A percentile compares a stretch with the other conserved stretches of the same genome.
Conservation (phyloP, 2,113 vertebrate species). For the Rhinoptilus africanus region DNA sequence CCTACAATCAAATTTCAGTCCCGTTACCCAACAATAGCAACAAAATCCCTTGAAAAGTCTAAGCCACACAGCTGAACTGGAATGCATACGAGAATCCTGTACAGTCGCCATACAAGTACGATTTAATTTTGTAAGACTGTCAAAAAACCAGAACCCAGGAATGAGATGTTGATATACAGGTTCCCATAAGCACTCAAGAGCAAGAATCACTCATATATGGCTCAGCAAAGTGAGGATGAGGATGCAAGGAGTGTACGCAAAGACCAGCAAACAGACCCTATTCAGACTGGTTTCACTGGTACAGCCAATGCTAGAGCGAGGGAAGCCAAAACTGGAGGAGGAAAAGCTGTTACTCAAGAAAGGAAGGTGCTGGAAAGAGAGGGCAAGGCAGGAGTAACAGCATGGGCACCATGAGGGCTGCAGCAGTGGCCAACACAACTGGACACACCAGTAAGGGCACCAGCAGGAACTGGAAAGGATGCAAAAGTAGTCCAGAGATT, state of each 20-base stretch:
- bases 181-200: not conserved
- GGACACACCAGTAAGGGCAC: not conserved
- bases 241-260: not conserved
- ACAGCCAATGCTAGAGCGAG: accelerated
- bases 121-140: not conserved
- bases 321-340: not conserved
- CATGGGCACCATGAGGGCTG: not conserved
- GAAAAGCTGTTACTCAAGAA: not conserved
- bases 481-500: not conserved
- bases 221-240: not conserved
- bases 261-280: not conserved
- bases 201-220: not conserved
- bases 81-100: not conserved
- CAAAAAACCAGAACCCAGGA: not conserved
- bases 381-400: not conserved
- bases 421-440: not conserved
- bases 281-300: not conserved
- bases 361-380: not conserved
- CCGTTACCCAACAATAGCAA: not conserved
- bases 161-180: not conserved
- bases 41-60: not conserved
- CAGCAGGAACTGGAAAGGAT: not conserved
- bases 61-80: not conserved
- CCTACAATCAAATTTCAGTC: not conserved
- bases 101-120: accelerated